Evolutionary conservation across 1,140 invertebrate species (phyloP), one percentile per base, ranked within the genome.

Genomic region (Triops longicaudatus): DNA sequence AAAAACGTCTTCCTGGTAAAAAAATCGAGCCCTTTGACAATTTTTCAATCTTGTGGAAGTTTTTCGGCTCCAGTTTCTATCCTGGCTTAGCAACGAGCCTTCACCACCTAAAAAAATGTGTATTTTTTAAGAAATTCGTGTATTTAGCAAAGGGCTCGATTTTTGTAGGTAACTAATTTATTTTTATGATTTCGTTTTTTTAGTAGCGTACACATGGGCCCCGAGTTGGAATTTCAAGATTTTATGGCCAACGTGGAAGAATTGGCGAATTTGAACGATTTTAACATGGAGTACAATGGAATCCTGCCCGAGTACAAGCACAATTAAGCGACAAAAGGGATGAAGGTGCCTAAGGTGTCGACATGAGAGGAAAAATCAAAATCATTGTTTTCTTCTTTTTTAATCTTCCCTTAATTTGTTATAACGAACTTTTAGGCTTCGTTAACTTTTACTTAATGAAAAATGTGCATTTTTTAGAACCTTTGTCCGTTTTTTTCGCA

Each of bases 11-110:
- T 73, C 0, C n/a, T 63, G 14, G 14, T n/a, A 22, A 63, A 73
- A 74, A 74, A n/a, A 74, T 74, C 42, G 31, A 42, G 31, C 28
- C 42, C 31, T 22, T 74, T 28, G n/a, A 74, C 11, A 41, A 26
- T 75, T 75, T 75, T 75, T n/a, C 11, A 73, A 11, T 26, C n/a
- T 50, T 27, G 26, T 27, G 27, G 63, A 50, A 27, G 9, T 42
- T 26, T 74, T 50, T 63, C 9, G 63, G 74, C 43, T 75, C 74
- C 74, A 75, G 74, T 75, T 75, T 75, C 74, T 75, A 75, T 75
- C 74, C 74, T 75, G 74, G 63, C 63, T 75, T 75, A 75, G 74
- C 74, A 50, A 63, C 63, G 42, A 63, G 42, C 63, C 44, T 26
- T 22, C n/a, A 26, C 44, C 22, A 42, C 43, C 41, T 75, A 14